Evolutionary conservation across 92 coral and sea anemone species (phyloP).

Genomic region (Diadumene lineata): DNA sequence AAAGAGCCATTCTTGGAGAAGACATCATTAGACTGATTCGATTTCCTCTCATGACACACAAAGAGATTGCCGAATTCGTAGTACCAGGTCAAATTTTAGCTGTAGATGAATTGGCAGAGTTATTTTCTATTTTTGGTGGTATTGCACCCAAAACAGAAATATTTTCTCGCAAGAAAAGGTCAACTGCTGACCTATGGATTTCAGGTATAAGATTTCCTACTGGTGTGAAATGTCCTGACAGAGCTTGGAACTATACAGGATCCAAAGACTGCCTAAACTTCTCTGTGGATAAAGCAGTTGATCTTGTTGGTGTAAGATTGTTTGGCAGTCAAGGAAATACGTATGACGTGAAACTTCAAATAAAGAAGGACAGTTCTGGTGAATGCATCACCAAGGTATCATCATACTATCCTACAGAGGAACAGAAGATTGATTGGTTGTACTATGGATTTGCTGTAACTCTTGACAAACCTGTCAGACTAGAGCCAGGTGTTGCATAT

Average conservation of each 20-base stretch:
- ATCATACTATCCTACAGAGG: background rate
- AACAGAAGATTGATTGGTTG: background rate
- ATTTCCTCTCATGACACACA: slow-evolving; percentile 40
- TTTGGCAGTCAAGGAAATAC: background rate
- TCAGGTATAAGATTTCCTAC: background rate
- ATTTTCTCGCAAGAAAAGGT: background rate
- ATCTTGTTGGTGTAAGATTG: background rate
- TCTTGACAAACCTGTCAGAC: slow-evolving; percentile 8
- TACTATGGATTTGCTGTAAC: slow-evolving; percentile 7
- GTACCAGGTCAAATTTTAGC: slow-evolving; percentile 15
- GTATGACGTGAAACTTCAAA: background rate
- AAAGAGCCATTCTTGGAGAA: slow-evolving; percentile 57
- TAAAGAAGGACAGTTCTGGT: background rate
- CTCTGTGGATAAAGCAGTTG: background rate
- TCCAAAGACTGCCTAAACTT: background rate
- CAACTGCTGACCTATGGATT: background rate
- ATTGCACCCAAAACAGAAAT: background rate
- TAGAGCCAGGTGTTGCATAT: slow-evolving; percentile 17
- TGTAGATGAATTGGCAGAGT: background rate
- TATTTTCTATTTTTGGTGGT: background rate
- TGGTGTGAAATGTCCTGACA: background rate
- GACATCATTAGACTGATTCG: slow-evolving; percentile 41
- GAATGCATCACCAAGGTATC: background rate
- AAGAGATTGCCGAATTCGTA: slow-evolving; percentile 27
- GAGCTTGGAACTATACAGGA: background rate